Base-by-base conservation (phyloP, 2,888 invertebrate species). In the Xylophagus ater region DNA sequence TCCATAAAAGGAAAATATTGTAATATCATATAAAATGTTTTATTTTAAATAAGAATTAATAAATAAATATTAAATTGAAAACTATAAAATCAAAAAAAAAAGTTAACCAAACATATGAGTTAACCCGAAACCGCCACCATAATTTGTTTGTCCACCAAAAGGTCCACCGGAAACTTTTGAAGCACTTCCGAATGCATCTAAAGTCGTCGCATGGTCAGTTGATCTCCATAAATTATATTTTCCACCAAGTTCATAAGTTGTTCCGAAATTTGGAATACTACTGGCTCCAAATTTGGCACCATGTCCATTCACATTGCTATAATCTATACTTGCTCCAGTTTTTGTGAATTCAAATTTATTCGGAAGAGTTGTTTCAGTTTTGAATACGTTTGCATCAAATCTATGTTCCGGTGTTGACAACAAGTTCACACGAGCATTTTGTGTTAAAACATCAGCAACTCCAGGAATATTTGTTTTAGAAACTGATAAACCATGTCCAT, bases 201-300 rank as follows among this genome's bases (percentile, higher is more conserved):
- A 13, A n/a, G 55, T 51, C 2, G 54, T 40, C 6, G 52, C 49
- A n/a, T 51, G 45, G 45, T 49, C 50, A 5, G 49, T 44, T 2
- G 60, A 59, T 9, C 41, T 46, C 42, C 51, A 49, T 2, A 60
- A 37, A 34, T 60, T 61, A 2, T 52, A 56, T 3, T 17, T 50
- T 3, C 50, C 59, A 3, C 33, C 41, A 12, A 53, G 49, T 29
- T 52, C 48, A 31, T 52, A 39, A 1, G 48, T 49, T 8, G 51
- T 24, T 36, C 55, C 46, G 10, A 48, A 44, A 34, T 58, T 45
- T 2, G 60, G 57, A 15, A 56, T 46, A 15, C 50, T 51, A 21
- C 42, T 50, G 1, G 52, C 47, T 4, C 53, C 53, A 41, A 59
- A 3, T 0, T 51, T 38, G 4, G 53, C 56, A 6, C 50, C 48